These are phyloP conservation scores for Stramonita haemastoma DNA, from an alignment of 2,888 invertebrate species.

Conservation along the genomic window DNA sequence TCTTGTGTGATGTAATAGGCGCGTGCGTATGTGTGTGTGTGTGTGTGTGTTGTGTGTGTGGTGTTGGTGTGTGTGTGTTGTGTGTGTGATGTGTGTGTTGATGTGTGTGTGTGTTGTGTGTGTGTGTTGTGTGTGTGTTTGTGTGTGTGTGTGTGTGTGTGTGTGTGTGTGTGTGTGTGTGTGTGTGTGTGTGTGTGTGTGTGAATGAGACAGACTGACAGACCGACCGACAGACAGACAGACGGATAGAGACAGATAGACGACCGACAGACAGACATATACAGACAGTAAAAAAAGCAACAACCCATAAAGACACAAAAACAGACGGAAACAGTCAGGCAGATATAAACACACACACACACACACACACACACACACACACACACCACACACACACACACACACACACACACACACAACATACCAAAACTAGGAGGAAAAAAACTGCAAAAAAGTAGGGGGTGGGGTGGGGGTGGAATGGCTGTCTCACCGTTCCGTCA, in stretches of 20 bases:
- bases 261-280: neutral
- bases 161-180: neutral
- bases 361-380: neutral
- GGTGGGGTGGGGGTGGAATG: too few species aligned
- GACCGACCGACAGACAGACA: neutral
- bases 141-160: neutral
- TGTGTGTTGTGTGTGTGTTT: neutral
- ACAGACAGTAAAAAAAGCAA: too few species aligned
- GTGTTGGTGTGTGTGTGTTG: neutral
- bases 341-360: neutral
- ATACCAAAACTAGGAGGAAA: neutral
- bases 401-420: constrained; percentile 27
- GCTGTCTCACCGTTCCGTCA: neutral
- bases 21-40: neutral
- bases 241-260: neutral
- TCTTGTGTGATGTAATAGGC: too few species aligned
- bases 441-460: neutral
- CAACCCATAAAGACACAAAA: too few species aligned
- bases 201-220: neutral
- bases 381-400: neutral
- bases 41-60: neutral
- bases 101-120: neutral
- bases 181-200: constrained; percentile 17
- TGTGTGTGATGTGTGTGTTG: neutral
- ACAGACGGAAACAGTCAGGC: neutral